Conservation (phyloP, 2,888 invertebrate species). For the Dione juno region DNA sequence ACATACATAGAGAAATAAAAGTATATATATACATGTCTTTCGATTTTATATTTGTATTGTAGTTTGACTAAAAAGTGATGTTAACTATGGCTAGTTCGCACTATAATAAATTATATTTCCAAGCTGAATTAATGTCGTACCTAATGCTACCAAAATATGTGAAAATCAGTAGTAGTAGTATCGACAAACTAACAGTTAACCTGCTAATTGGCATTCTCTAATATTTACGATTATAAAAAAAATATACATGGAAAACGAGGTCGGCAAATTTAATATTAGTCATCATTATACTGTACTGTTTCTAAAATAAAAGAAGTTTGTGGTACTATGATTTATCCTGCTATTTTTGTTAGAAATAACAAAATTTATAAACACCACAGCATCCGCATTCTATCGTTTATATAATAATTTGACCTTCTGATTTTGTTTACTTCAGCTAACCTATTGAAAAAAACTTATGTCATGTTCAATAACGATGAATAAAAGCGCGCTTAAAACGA, state of each 20-base stretch:
- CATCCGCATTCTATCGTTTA: constrained; percentile 8
- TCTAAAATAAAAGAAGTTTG: constrained; percentile 1
- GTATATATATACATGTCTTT: too few species aligned
- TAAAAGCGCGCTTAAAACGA: constrained; percentile 41
- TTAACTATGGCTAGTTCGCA: too few species aligned
- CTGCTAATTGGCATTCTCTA: not conserved
- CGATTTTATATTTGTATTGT: too few species aligned
- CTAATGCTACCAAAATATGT: too few species aligned
- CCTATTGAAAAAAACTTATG: constrained; percentile 33
- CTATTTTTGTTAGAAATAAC: constrained; percentile 6
- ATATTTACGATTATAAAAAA: not conserved
- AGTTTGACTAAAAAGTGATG: too few species aligned
- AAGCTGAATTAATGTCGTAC: too few species aligned
- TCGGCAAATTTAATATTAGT: not conserved
- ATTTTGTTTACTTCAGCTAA: constrained; percentile 31
- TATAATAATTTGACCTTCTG: constrained; percentile 33
- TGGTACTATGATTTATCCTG: not conserved
- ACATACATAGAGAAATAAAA: too few species aligned
- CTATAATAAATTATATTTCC: too few species aligned
- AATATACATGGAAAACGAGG: not conserved
- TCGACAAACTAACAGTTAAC: too few species aligned
- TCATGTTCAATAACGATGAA: constrained; percentile 31
- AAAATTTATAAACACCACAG: constrained; percentile 4
- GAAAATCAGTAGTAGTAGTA: too few species aligned
- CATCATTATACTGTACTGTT: not conserved